A percentile compares a stretch with the other conserved stretches of the same genome.
phyloP scores from a whole-genome alignment of 2,113 vertebrate genomes.

The Prochilodus magdalenae region DNA sequence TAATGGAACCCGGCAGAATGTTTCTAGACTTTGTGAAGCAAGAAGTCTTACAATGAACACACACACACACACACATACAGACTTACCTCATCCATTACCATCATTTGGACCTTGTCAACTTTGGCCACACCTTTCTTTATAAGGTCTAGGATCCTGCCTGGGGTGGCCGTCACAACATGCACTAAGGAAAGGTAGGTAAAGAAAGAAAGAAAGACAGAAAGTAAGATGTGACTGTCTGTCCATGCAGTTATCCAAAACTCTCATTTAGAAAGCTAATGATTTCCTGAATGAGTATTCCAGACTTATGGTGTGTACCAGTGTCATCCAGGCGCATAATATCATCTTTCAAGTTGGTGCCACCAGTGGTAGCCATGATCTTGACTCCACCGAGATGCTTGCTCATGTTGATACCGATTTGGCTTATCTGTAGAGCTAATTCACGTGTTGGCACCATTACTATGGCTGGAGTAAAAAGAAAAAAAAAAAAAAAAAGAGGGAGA shows the following conservation, averaged over 20 bases:
- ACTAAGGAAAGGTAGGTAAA: conserved; percentile 63
- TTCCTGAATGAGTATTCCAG: too few relatives aligned
- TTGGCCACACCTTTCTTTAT: conserved; percentile 82
- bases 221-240: too few relatives aligned
- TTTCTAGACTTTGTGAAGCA: neutral
- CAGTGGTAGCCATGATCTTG: conserved; percentile 82
- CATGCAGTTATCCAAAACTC: neutral
- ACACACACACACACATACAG: too few relatives aligned
- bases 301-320: conserved; percentile 70
- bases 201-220: neutral
- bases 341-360: conserved; percentile 81
- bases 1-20: neutral
- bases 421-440: conserved; percentile 81
- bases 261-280: too few relatives aligned
- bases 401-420: conserved; percentile 82
- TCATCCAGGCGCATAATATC: conserved; percentile 84
- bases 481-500: too few relatives aligned
- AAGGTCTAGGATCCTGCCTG: conserved; percentile 80
- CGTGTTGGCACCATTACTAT: conserved; percentile 81
- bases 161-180: conserved; percentile 80
- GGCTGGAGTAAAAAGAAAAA: too few relatives aligned
- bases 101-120: conserved; percentile 77
- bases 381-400: conserved; percentile 81
- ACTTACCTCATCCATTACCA: conserved; percentile 84
- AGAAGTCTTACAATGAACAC: too few relatives aligned